These are phyloP conservation scores for Propithecus coquereli DNA, from an alignment of 2,113 vertebrate genomes.

Conservation along the genomic window DNA sequence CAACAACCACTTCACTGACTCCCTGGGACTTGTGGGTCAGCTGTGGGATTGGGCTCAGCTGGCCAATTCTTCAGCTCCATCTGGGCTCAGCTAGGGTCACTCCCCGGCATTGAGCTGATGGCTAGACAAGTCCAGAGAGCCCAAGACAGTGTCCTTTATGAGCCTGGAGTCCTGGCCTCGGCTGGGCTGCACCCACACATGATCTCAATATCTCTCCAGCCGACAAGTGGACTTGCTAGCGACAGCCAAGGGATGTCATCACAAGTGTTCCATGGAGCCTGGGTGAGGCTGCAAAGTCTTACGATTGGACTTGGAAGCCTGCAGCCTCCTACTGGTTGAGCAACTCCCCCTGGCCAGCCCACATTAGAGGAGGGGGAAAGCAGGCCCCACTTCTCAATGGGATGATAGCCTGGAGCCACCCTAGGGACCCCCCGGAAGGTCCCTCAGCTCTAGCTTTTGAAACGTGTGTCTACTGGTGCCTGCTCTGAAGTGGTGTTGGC, in stretches of 20 bases:
- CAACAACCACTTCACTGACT: too few species aligned
- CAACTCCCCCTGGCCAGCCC: too few species aligned
- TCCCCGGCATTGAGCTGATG: neutral
- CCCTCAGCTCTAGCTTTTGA: too few species aligned
- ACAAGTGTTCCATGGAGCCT: neutral
- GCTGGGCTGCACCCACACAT: fast-evolving
- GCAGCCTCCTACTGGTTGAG: too few species aligned
- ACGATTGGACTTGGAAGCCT: too few species aligned
- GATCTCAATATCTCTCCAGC: neutral
- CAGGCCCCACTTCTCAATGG: too few species aligned
- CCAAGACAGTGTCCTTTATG: neutral
- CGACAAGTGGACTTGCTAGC: neutral
- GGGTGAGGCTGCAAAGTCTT: neutral
- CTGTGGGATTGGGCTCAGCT: neutral
- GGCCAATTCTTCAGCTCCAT: neutral
- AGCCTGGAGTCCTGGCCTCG: neutral
- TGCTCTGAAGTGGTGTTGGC: too few species aligned
- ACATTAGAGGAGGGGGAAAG: too few species aligned
- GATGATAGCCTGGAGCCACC: too few species aligned
- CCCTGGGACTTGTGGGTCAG: neutral
- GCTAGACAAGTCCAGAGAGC: neutral
- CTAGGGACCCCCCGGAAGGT: too few species aligned
- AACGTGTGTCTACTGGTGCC: too few species aligned
- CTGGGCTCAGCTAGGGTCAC: neutral
- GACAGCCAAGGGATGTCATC: neutral